Conservation (phyloP, 2,113 vertebrate species). For the Misgurnus mizolepis region DNA sequence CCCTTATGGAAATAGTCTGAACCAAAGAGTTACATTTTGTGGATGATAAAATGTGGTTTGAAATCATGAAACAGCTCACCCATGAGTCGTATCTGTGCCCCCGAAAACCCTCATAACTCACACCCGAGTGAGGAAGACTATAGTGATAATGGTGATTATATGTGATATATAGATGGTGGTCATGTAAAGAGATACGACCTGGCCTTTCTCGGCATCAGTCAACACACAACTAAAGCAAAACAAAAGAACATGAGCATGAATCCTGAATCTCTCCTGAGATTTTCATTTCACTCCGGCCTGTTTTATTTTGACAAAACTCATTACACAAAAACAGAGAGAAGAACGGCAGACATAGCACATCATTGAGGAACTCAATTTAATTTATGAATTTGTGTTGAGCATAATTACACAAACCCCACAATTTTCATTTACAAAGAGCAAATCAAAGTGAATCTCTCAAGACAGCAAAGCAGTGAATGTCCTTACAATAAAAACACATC, state of each 20-base stretch:
- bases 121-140: neutral
- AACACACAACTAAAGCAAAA: slow-evolving; percentile 13
- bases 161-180: neutral
- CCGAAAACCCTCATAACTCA: neutral
- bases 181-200: neutral
- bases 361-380: neutral
- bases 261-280: slow-evolving; percentile 7
- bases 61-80: too few relatives aligned
- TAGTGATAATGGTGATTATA: slow-evolving; percentile 13
- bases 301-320: slow-evolving; percentile 38
- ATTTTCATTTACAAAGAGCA: neutral
- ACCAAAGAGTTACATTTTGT: too few relatives aligned
- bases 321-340: neutral
- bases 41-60: too few relatives aligned
- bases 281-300: neutral
- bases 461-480: neutral
- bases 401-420: slow-evolving; percentile 33
- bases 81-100: too few relatives aligned
- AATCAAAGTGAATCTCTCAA: neutral
- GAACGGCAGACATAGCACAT: neutral
- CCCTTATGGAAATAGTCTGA: neutral
- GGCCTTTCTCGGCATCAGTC: neutral
- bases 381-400: neutral
- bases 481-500: slow-evolving; percentile 10
- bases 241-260: neutral